phyloP scores from a whole-genome alignment of 2,797 vertebrate genomes.

The Esox lucius region DNA sequence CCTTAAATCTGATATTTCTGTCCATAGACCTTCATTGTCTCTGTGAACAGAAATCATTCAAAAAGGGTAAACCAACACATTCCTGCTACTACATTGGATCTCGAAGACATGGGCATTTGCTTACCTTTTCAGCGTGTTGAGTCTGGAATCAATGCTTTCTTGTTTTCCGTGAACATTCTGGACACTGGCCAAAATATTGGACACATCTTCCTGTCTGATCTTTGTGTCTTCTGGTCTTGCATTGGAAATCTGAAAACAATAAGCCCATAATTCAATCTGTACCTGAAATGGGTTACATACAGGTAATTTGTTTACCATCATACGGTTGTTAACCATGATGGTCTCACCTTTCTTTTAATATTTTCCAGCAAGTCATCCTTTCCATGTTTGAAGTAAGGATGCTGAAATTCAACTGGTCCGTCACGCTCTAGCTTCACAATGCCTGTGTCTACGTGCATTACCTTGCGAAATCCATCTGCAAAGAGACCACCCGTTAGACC shows the following conservation, averaged over 20 bases:
- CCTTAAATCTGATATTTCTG: conserved; percentile 89
- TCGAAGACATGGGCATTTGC: background rate
- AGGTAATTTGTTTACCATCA: background rate
- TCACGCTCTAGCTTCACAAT: conserved; percentile 91
- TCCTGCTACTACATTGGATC: background rate
- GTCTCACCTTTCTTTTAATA: conserved; percentile 93
- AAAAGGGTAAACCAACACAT: background rate
- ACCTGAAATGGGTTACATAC: background rate
- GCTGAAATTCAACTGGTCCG: conserved; percentile 94
- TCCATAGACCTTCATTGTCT: conserved; percentile 95
- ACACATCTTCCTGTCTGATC: conserved; percentile 89
- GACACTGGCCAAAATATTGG: conserved; percentile 88
- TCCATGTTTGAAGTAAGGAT: conserved; percentile 91
- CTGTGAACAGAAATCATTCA: conserved; percentile 58
- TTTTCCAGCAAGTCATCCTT: conserved; percentile 92
- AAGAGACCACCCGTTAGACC: background rate
- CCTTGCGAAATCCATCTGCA: conserved; percentile 95
- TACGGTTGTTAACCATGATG: background rate
- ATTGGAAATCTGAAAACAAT: conserved; percentile 82
- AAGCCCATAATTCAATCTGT: background rate
- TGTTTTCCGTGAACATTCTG: conserved; percentile 92
- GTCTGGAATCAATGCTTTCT: conserved; percentile 86
- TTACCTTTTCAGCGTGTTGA: conserved; percentile 89
- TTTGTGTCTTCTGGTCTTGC: conserved; percentile 90
- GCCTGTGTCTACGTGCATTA: conserved; percentile 91